These are phyloP conservation scores for Zootoca vivipara DNA, from an alignment of 2,113 vertebrate species.

Conservation along the genomic window DNA sequence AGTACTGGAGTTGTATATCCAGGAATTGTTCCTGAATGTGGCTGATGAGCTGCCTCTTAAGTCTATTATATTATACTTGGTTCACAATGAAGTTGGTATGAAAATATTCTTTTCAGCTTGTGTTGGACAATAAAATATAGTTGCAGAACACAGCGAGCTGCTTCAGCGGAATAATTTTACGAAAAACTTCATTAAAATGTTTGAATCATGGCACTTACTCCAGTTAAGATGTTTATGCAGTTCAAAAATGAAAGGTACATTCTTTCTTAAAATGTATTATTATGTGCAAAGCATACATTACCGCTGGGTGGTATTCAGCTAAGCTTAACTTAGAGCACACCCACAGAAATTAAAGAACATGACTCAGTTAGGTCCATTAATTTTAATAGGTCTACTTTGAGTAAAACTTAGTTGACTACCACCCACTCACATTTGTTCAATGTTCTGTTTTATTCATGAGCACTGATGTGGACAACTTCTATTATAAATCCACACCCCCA, in stretches of 20 bases:
- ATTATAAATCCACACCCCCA: too few species aligned
- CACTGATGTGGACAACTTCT: background rate
- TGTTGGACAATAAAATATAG: background rate
- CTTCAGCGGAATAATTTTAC: conserved; percentile 32
- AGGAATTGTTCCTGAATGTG: background rate
- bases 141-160: conserved; percentile 34
- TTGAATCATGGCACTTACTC: conserved; percentile 24
- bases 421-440: background rate
- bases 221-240: conserved; percentile 3
- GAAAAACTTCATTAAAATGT: conserved; percentile 36
- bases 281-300: background rate
- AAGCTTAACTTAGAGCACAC: too few species aligned
- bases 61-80: conserved; percentile 1
- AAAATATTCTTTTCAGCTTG: background rate
- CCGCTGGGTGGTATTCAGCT: too few species aligned
- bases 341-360: too few species aligned
- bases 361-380: too few species aligned
- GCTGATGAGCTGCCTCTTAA: background rate
- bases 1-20: background rate
- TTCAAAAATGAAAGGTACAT: background rate
- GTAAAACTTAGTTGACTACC: too few species aligned
- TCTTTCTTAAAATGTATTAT: background rate
- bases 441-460: background rate
- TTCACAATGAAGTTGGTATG: background rate
- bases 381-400: too few species aligned